Base-by-base conservation (phyloP, 2,888 invertebrate genomes). In the Teinopalpus imperialis region DNA sequence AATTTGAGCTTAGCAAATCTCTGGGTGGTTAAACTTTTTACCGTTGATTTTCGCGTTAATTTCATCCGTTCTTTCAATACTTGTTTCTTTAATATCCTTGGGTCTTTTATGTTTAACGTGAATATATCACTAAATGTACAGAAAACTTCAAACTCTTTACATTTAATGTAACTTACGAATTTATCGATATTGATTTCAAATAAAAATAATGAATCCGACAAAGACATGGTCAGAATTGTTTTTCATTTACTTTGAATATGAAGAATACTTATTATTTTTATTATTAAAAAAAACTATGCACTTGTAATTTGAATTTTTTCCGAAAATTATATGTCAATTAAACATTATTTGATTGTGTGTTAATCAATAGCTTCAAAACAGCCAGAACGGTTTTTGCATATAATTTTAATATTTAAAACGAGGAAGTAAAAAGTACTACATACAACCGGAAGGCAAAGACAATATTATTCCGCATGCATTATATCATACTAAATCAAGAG, bases 131-230 rank as follows among this genome's bases (percentile, higher is more conserved):
- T 67, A 51, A 82, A 86, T 50, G 77, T 56, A 35, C 69, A 63
- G 50, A 51, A 65, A 14, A 86, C 68, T 42, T 49, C 31, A 54
- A 75, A 78, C 20, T 77, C 60, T 26, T 64, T 72, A 43, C 61
- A 71, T 30, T 61, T 53, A 24, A 65, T 52, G 13, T 55, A 70
- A 51, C 69, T 77, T 48, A 57, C 68, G 12, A 85, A 51, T 43
- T 77, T 66, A 53, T 78, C 74, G 2, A 81, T 63, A 6, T 57
- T 48, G 40, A 87, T 63, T 53, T 87, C 81, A 42, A 86, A 72
- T 53, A 81, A 65, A 64, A 86, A 83, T 67, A 78, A 70, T 61
- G 81, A 77, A 73, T 78, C 80, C 68, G 71, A 63, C 61, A 54
- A 45, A 66, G 71, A 53, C 83, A 87, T 86, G 60, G 61, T 69